A percentile compares a stretch with the other conserved stretches of the same genome.
These are phyloP conservation scores for Watsonalla cultraria DNA, from an alignment of 2,888 invertebrate genomes.

Conservation along the genomic window DNA sequence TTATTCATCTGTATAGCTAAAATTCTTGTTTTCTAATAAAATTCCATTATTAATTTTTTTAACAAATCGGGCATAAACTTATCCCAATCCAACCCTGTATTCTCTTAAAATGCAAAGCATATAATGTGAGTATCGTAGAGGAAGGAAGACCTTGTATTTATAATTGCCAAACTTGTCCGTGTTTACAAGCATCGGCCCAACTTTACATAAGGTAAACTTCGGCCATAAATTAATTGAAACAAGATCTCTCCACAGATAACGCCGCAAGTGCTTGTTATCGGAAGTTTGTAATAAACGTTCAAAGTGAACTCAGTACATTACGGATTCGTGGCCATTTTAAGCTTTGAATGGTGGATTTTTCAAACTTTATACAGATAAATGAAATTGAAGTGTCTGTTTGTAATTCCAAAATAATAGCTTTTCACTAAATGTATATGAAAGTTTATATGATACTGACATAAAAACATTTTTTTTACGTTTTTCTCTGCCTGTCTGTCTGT, in stretches of 20 bases:
- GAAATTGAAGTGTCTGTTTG: too few species aligned
- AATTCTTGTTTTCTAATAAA: too few species aligned
- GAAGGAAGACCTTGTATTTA: neutral
- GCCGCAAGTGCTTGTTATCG: neutral
- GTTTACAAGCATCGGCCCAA: neutral
- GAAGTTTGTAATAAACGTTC: neutral
- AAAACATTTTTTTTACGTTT: too few species aligned
- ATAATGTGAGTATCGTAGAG: neutral
- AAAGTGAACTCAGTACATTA: neutral
- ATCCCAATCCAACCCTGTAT: neutral
- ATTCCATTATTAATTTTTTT: too few species aligned
- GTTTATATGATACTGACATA: too few species aligned
- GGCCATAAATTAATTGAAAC: constrained; percentile 21
- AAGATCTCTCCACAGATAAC: constrained; percentile 9
- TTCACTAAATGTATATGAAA: too few species aligned
- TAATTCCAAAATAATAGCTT: too few species aligned
- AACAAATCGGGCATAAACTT: too few species aligned
- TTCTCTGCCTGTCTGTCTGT: too few species aligned
- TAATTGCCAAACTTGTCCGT: neutral
- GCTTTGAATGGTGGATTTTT: neutral
- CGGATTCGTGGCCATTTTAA: neutral
- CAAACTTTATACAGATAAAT: too few species aligned
- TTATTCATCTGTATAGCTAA: too few species aligned
- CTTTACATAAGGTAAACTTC: constrained; percentile 27
- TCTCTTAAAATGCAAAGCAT: neutral